These are phyloP conservation scores for Pandemis corylana DNA, from an alignment of 2,888 invertebrate species.

Conservation along the genomic window DNA sequence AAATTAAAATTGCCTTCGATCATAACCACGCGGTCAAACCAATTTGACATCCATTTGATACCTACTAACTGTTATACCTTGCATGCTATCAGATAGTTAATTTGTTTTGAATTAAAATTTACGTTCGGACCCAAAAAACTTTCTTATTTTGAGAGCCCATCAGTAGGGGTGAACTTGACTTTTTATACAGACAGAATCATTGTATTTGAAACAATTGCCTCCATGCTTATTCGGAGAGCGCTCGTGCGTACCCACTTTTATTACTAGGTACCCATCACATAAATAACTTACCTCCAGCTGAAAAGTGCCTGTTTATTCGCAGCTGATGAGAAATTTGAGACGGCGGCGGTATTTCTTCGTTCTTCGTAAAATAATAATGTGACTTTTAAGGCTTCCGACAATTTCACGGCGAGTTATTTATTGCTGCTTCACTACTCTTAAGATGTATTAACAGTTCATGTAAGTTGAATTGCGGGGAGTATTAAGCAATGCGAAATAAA, in stretches of 20 bases:
- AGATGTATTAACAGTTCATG: constrained; percentile 7
- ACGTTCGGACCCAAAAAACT: not conserved
- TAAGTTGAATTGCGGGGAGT: constrained; percentile 2
- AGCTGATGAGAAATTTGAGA: constrained; percentile 23
- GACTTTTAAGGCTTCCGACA: constrained; percentile 23
- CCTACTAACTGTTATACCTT: not conserved
- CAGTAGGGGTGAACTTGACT: not conserved
- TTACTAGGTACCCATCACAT: constrained; percentile 21
- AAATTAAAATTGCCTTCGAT: not conserved
- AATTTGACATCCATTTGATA: not conserved
- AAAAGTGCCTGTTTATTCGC: constrained; percentile 22
- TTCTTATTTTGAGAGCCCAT: not conserved
- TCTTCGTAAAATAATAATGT: constrained; percentile 23
- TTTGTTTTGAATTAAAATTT: not conserved
- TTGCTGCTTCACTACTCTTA: constrained; percentile 10
- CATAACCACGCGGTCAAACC: not conserved
- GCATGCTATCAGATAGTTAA: not conserved
- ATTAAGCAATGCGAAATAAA: not conserved
- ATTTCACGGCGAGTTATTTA: constrained; percentile 4
- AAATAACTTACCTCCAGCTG: constrained; percentile 14
- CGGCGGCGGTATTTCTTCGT: constrained; percentile 19
- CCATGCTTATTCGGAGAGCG: constrained; percentile 7
- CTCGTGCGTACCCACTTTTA: constrained; percentile 10
- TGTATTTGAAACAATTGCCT: constrained; percentile 6
- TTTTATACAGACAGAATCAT: not conserved